Conservation (phyloP, 2,113 vertebrate species). For the Chitala chitala region DNA sequence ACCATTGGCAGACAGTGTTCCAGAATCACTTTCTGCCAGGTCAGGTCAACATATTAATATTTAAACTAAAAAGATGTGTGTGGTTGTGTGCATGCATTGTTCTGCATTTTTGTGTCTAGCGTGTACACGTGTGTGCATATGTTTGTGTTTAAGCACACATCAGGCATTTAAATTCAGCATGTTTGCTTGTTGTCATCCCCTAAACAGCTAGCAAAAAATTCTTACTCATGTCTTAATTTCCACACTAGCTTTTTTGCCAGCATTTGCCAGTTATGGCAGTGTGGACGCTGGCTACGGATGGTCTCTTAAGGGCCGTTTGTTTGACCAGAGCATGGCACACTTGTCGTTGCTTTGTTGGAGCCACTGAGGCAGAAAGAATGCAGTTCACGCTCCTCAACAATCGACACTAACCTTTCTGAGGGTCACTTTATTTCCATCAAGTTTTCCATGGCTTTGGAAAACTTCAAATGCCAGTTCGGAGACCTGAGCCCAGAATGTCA, state of each 20-base stretch:
- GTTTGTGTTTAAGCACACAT: slow-evolving; percentile 9
- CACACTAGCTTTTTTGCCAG: not conserved
- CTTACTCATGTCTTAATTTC: not conserved
- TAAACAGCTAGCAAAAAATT: not conserved
- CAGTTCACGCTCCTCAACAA: not conserved
- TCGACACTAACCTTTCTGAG: not conserved
- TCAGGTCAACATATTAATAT: slow-evolving; percentile 2
- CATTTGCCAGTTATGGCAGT: not conserved
- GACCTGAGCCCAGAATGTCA: not conserved
- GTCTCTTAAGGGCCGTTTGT: not conserved
- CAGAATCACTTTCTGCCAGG: slow-evolving; percentile 11
- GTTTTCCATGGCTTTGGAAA: not conserved
- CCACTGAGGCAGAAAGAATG: not conserved
- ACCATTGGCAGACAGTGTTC: not conserved
- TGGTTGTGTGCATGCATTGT: not conserved
- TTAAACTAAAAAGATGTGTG: not conserved
- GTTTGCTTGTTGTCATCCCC: not conserved
- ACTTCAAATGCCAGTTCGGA: not conserved
- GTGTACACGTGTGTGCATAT: slow-evolving; percentile 12
- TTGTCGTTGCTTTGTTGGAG: not conserved
- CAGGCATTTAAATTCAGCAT: not conserved
- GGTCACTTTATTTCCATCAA: not conserved
- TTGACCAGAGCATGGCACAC: not conserved
- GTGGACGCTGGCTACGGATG: not conserved
- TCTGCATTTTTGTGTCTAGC: too few species aligned